Percentiles rank a stretch among this genome's conserved stretches.
These are phyloP conservation scores for Phyllostomus hastatus DNA, from an alignment of 2,113 vertebrate species.

Conservation along the genomic window DNA sequence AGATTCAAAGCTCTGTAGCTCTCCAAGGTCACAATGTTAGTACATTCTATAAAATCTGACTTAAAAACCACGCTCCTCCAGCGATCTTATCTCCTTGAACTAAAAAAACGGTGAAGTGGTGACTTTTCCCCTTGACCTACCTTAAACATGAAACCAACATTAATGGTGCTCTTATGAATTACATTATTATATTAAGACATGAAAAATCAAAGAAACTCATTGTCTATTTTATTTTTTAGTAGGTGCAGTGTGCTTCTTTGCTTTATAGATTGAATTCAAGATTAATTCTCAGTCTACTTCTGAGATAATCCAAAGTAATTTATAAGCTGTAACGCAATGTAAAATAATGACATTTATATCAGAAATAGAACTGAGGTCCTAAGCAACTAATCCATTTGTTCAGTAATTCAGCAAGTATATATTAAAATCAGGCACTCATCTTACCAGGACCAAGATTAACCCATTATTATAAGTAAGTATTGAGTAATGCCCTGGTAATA, in stretches of 20 bases:
- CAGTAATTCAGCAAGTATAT: neutral
- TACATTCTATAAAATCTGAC: slow-evolving; percentile 12
- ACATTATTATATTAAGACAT: neutral
- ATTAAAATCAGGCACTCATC: neutral
- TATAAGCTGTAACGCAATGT: neutral
- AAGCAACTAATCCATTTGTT: slow-evolving; percentile 20
- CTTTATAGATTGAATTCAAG: slow-evolving; percentile 39
- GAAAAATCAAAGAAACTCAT: slow-evolving; percentile 11
- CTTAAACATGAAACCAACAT: neutral
- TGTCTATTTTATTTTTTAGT: neutral
- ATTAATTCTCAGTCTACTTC: slow-evolving; percentile 47
- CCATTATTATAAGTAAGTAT: neutral
- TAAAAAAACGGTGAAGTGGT: neutral
- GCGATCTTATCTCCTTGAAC: neutral
- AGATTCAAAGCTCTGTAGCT: neutral
- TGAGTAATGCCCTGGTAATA: neutral
- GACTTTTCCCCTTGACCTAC: neutral
- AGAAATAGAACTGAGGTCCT: slow-evolving; percentile 23
- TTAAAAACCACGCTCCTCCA: neutral
- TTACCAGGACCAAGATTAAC: neutral
- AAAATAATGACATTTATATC: slow-evolving; percentile 48
- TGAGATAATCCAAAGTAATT: slow-evolving; percentile 53
- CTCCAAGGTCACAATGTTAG: neutral
- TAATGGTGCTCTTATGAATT: neutral
- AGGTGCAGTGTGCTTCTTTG: neutral